Conservation (phyloP, 2,113 vertebrate genomes). For the Rutilus rutilus region DNA sequence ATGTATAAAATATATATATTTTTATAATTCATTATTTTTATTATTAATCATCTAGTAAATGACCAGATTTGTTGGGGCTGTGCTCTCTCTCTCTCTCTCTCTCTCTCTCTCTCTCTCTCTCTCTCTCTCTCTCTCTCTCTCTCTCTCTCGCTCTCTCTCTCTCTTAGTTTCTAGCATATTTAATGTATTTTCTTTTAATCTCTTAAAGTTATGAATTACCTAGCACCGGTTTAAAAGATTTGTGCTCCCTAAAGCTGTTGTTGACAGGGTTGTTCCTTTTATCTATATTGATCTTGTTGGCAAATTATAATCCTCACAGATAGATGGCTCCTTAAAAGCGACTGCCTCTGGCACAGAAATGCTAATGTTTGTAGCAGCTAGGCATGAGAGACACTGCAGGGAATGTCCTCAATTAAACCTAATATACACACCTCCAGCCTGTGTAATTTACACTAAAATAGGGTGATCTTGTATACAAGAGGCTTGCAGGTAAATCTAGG, state of each 20-base stretch:
- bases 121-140: neutral
- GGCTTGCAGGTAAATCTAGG: neutral
- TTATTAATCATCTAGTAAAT: neutral
- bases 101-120: neutral
- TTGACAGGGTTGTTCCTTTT: slow-evolving; percentile 12
- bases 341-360: slow-evolving; percentile 20
- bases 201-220: slow-evolving; percentile 7
- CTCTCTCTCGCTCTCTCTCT: neutral
- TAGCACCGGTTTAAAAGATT: neutral
- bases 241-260: slow-evolving; percentile 20
- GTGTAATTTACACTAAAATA: neutral
- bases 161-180: neutral
- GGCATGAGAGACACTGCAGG: neutral
- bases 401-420: slow-evolving; percentile 13
- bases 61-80: neutral
- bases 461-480: neutral
- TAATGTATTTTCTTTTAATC: neutral
- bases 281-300: neutral
- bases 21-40: neutral
- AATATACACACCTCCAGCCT: slow-evolving; percentile 3
- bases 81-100: neutral
- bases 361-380: slow-evolving; percentile 19
- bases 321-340: neutral
- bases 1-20: too few relatives aligned
- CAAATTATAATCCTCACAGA: slow-evolving; percentile 4